Evolutionary conservation across 2,797 vertebrate species (phyloP).

Genomic region (Danio aesculapii): DNA sequence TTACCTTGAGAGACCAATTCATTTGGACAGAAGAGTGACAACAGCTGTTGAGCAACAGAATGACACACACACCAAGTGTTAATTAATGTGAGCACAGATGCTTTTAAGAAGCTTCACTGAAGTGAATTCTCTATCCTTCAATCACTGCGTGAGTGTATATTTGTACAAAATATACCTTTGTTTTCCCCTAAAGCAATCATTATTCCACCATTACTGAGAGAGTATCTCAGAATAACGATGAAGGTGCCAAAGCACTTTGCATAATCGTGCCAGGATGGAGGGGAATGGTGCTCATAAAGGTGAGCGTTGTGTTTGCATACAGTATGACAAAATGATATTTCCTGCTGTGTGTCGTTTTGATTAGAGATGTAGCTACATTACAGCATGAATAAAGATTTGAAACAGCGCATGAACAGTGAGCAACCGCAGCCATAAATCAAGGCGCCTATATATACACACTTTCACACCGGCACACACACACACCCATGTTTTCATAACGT

Average conservation of each 20-base stretch:
- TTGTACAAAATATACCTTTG: background rate
- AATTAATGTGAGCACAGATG: slow-evolving; percentile 2
- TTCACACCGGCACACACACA: background rate
- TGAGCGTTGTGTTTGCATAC: slow-evolving; percentile 13
- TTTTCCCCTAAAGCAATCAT: slow-evolving; percentile 26
- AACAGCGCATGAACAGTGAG: background rate
- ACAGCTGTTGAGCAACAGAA: slow-evolving; percentile 26
- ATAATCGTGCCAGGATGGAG: background rate
- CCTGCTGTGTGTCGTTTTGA: slow-evolving; percentile 1
- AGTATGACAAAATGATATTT: slow-evolving; percentile 26
- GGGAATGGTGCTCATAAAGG: slow-evolving; percentile 6
- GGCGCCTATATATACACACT: slow-evolving; percentile 7
- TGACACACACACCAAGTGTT: background rate
- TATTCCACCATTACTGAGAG: slow-evolving; percentile 16
- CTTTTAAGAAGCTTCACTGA: background rate
- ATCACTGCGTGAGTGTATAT: background rate
- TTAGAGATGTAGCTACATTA: slow-evolving; percentile 30
- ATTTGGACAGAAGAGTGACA: slow-evolving; percentile 28
- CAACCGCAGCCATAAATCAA: slow-evolving; percentile 12
- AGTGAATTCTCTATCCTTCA: background rate
- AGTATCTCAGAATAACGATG: slow-evolving; percentile 3
- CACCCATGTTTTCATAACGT: slow-evolving; percentile 8
- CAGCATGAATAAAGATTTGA: slow-evolving; percentile 16
- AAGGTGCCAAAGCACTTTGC: slow-evolving; percentile 21
- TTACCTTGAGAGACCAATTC: slow-evolving; percentile 1